Evolutionary conservation across 2,888 invertebrate species (phyloP), one percentile per base, ranked within the genome.

Genomic region (Sminthurides aquaticus): DNA sequence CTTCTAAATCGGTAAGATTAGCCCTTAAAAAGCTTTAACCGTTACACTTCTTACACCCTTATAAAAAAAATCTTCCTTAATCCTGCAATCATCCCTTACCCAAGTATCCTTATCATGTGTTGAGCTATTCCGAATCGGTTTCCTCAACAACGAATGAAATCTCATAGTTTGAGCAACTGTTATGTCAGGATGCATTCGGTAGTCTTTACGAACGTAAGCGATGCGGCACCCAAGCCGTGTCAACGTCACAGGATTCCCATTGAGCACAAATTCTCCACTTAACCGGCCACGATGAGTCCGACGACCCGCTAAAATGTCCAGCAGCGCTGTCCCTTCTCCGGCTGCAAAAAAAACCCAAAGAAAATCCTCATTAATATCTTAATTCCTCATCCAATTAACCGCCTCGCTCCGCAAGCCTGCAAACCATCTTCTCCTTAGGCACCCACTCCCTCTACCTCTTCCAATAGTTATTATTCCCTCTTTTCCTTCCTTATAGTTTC

Each of bases 131-230:
- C 64, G 71, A 25, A 77, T 77, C 1, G 77, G 87, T 70, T 84
- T 84, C 68, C 86, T 82, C 71, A 93, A 79, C 65, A 90, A 84
- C 34, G 90, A 87, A 78, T 91, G 90, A 78, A 92, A 92, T 71
- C 87, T 84, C 70, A 96, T 81, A 1, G 91, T 91, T 78, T 95
- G 93, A 69, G 89, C 85, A n/a, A 91, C 91, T 3, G 92, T 91
- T 84, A 96, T 87, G 70, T 89, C 85, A 0, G 89, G 87, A 76
- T 89, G 89, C n/a, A 93, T 81, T 67, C 88, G 84, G 26, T 86
- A 84, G 77, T 90, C 88, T 73, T 84, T 83, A 57, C 87, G 84
- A 3, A 91, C 87, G 76, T 89, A 89, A 1, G 89, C 88, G 0
- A 88, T 85, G 18, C 90, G 82, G 59, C 85, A 84, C 62, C 86